A percentile compares a stretch with the other conserved stretches of the same genome.
phyloP scores from a whole-genome alignment of 2,797 vertebrate genomes.

The Leptatherina wallacei region DNA sequence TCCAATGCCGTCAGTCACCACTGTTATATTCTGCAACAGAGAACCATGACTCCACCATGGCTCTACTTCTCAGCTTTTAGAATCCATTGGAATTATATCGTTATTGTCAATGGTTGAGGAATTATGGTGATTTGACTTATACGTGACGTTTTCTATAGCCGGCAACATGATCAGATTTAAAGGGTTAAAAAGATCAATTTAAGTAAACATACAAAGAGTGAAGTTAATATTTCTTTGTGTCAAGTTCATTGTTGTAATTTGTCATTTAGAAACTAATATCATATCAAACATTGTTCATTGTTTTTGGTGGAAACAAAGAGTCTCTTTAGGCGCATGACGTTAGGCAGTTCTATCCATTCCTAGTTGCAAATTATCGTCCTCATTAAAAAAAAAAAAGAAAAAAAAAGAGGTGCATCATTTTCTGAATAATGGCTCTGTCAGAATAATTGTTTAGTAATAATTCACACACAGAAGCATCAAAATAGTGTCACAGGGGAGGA shows the following conservation, averaged over 20 bases:
- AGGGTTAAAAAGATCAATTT: too few relatives aligned
- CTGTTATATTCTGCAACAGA: not conserved
- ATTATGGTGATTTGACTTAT: too few relatives aligned
- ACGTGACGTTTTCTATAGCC: too few relatives aligned
- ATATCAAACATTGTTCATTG: not conserved
- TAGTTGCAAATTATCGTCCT: not conserved
- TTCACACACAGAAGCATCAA: not conserved
- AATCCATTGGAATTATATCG: too few relatives aligned
- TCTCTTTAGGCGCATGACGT: not conserved
- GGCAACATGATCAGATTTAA: too few relatives aligned
- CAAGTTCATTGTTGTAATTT: not conserved
- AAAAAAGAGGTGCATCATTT: not conserved
- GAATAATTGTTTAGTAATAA: constrained; percentile 3
- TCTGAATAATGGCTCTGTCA: constrained; percentile 31
- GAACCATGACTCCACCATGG: not conserved
- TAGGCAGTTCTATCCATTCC: not conserved
- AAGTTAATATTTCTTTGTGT: not conserved
- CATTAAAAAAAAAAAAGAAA: too few relatives aligned
- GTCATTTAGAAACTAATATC: not conserved
- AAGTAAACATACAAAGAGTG: not conserved
- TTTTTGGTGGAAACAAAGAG: not conserved
- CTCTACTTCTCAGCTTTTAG: too few relatives aligned
- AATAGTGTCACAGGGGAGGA: not conserved
- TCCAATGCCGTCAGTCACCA: not conserved
- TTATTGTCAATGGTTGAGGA: too few relatives aligned